phyloP scores from a whole-genome alignment of 2,113 vertebrate species.

The Gracilinanus agilis region DNA sequence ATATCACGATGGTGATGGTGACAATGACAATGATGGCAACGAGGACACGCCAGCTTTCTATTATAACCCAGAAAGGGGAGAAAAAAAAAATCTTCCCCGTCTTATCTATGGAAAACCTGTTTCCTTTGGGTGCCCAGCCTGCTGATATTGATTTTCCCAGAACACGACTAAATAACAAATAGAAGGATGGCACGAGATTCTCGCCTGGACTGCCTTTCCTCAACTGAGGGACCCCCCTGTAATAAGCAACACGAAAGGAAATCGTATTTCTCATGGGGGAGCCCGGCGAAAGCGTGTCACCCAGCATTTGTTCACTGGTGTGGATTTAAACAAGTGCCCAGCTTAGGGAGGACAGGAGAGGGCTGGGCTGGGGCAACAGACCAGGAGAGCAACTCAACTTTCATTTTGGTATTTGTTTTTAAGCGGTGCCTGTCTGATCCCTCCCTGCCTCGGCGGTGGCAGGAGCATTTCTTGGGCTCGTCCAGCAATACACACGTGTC shows the following conservation, averaged over 20 bases:
- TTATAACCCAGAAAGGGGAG: background rate
- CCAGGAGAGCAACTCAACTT: conserved; percentile 45
- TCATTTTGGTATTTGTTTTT: conserved; percentile 62
- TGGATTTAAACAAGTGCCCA: background rate
- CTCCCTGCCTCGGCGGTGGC: conserved; percentile 49
- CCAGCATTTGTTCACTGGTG: background rate
- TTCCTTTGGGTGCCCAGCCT: conserved; percentile 63
- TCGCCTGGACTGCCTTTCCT: conserved; percentile 63
- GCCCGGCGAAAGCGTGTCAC: conserved; percentile 46
- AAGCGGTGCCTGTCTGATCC: conserved; percentile 62
- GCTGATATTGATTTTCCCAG: conserved; percentile 72
- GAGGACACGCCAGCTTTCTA: background rate
- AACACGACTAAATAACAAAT: conserved; percentile 57
- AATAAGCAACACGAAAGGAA: conserved; percentile 50
- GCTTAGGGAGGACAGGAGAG: conserved; percentile 9
- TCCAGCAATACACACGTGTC: conserved; percentile 54
- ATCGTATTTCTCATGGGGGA: conserved; percentile 5
- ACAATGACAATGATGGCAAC: background rate
- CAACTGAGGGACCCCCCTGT: conserved; percentile 61
- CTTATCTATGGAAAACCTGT: conserved; percentile 7
- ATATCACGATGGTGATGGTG: background rate
- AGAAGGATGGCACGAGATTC: conserved; percentile 65
- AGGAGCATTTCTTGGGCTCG: conserved; percentile 57
- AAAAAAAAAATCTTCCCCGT: background rate
- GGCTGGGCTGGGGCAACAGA: conserved; percentile 78